A percentile compares a stretch with the other conserved stretches of the same genome.
phyloP scores from a whole-genome alignment of 1,140 invertebrate species.

The Trichonephila inaurata region DNA sequence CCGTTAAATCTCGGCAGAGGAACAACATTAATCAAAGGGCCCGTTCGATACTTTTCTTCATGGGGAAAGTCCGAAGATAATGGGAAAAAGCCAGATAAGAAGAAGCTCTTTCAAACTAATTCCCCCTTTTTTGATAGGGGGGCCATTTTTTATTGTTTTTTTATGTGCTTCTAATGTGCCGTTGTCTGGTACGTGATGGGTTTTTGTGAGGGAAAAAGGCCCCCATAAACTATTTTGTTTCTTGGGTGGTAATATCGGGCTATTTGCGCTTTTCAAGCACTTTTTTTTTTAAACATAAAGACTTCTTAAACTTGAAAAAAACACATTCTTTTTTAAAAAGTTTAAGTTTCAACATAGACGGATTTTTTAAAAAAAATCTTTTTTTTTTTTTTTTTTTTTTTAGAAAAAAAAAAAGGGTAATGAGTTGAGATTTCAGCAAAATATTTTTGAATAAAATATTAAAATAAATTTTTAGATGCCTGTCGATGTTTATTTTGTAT shows the following conservation, averaged over 20 bases:
- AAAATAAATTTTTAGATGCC: too few relatives aligned
- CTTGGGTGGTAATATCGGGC: conserved; percentile 9
- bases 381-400: too few relatives aligned
- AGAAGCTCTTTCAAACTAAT: conserved; percentile 55
- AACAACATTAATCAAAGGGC: conserved; percentile 62
- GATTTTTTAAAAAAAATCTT: too few relatives aligned
- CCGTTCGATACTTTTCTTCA: conserved; percentile 61
- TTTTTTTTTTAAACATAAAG: neutral
- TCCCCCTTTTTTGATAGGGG: conserved; percentile 66
- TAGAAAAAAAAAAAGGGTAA: too few relatives aligned
- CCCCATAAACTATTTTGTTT: conserved; percentile 22
- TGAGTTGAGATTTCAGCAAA: too few relatives aligned
- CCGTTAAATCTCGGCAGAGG: conserved; percentile 62
- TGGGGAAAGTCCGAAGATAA: conserved; percentile 65
- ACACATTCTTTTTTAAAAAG: too few relatives aligned
- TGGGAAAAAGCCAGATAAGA: conserved; percentile 57
- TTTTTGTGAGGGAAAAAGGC: neutral
- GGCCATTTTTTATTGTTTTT: too few relatives aligned
- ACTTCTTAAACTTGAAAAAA: neutral
- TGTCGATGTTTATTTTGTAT: too few relatives aligned
- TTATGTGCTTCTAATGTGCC: conserved; percentile 15
- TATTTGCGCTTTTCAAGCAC: neutral
- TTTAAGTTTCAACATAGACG: too few relatives aligned
- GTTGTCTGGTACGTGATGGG: neutral
- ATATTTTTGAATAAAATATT: too few relatives aligned